phyloP scores from a whole-genome alignment of 2,797 vertebrate species.

The Simalia tracyae region DNA sequence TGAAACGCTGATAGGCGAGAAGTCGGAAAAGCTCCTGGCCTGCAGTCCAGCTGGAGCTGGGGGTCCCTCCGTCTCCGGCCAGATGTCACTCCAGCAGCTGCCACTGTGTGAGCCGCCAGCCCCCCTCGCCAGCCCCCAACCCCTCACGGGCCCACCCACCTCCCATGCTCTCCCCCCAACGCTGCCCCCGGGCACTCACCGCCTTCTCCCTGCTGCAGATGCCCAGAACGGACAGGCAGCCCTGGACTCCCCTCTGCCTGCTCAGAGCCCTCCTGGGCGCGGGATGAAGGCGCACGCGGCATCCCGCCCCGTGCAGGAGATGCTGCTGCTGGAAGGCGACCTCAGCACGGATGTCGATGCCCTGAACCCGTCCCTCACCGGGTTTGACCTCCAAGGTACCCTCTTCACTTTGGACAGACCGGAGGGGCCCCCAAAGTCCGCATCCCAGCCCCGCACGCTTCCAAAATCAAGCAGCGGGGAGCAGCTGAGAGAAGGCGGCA shows the following conservation, averaged over 20 bases:
- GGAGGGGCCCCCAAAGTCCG: background rate
- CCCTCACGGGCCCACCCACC: background rate
- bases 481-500: background rate
- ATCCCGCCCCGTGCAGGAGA: slow-evolving; percentile 79
- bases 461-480: background rate
- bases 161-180: slow-evolving; percentile 32
- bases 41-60: slow-evolving; percentile 62
- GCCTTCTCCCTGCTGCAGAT: slow-evolving; percentile 66
- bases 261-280: slow-evolving; percentile 80
- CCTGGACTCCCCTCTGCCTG: slow-evolving; percentile 79
- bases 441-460: background rate
- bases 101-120: slow-evolving; percentile 53
- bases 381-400: slow-evolving; percentile 93
- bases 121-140: slow-evolving; percentile 53
- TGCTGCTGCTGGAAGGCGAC: slow-evolving; percentile 84
- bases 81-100: slow-evolving; percentile 56
- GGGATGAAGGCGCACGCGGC: slow-evolving; percentile 70
- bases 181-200: slow-evolving; percentile 68
- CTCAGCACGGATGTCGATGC: slow-evolving; percentile 86
- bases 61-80: slow-evolving; percentile 60
- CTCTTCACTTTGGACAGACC: rapidly evolving
- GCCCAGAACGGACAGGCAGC: slow-evolving; percentile 69
- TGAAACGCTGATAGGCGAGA: slow-evolving; percentile 87
- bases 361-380: slow-evolving; percentile 91
- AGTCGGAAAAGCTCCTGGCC: slow-evolving; percentile 75